phyloP scores from a whole-genome alignment of 2,888 invertebrate genomes.

The Alcis repandata region DNA sequence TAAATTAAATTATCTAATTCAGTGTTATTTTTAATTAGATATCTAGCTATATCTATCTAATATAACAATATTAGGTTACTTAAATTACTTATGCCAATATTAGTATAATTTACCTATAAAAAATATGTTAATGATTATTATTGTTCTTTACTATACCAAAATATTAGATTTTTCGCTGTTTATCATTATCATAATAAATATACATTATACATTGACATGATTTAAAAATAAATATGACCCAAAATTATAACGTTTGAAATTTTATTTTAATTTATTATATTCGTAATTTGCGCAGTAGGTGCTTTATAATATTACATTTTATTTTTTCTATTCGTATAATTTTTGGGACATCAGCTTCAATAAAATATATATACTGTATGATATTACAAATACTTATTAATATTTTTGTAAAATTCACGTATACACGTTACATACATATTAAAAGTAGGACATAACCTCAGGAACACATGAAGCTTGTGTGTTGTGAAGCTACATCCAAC shows the following conservation, averaged over 20 bases:
- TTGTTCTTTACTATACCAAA: neutral
- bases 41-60: slow-evolving; percentile 8
- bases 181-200: slow-evolving; percentile 9
- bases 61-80: slow-evolving; percentile 6
- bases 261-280: no score
- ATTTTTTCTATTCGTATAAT: no score
- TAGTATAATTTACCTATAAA: slow-evolving; percentile 42
- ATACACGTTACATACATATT: no score
- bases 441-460: no score
- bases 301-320: no score
- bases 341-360: neutral
- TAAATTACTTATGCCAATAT: slow-evolving; percentile 7
- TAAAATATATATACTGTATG: slow-evolving; percentile 1
- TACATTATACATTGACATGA: slow-evolving; percentile 16
- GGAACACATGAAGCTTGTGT: no score
- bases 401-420: no score
- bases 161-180: slow-evolving; percentile 3
- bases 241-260: no score
- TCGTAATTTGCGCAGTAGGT: no score
- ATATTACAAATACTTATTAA: neutral
- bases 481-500: no score
- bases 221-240: neutral
- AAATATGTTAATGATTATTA: slow-evolving; percentile 44
- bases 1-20: slow-evolving; percentile 9
- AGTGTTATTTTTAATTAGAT: slow-evolving; percentile 1